Percentiles rank a stretch among this genome's conserved stretches.
phyloP scores from a whole-genome alignment of 35 echinoderm and acorn worm species.

The Heliocidaris tuberculata region DNA sequence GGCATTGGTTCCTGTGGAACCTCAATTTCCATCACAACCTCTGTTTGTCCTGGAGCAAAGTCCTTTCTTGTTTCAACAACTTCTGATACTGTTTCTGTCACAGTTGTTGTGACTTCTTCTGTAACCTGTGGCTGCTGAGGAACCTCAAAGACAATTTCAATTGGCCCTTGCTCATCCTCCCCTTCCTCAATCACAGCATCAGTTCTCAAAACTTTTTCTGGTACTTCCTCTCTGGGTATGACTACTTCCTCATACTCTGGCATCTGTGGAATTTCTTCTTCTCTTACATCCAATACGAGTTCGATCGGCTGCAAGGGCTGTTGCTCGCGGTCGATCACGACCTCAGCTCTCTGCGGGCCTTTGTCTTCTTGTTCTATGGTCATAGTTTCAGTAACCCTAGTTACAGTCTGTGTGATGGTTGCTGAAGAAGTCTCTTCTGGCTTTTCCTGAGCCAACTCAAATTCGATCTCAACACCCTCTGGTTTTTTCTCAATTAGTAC shows the following conservation, averaged over 20 bases:
- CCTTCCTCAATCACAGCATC: neutral
- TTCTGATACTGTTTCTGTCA: slow-evolving; percentile 64
- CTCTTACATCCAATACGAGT: slow-evolving; percentile 60
- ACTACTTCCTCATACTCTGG: slow-evolving; percentile 55
- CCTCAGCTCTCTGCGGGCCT: slow-evolving; percentile 57
- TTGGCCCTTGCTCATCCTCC: slow-evolving; percentile 19
- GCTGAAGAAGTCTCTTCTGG: neutral
- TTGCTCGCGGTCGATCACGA: slow-evolving; percentile 73
- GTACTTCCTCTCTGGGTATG: slow-evolving; percentile 43
- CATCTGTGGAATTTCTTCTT: slow-evolving; percentile 41
- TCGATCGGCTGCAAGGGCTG: slow-evolving; percentile 71
- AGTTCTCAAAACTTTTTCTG: slow-evolving; percentile 45
- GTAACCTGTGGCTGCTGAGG: slow-evolving; percentile 47
- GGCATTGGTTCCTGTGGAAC: slow-evolving; percentile 52
- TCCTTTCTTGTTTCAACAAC: slow-evolving; percentile 34
- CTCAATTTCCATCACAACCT: slow-evolving; percentile 65
- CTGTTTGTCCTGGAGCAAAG: slow-evolving; percentile 34
- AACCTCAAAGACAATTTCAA: slow-evolving; percentile 36
- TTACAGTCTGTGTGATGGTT: neutral
- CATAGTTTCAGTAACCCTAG: neutral
- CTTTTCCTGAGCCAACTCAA: slow-evolving; percentile 29
- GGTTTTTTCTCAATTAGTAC: neutral
- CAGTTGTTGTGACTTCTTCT: slow-evolving; percentile 54
- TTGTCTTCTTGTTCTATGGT: slow-evolving; percentile 46
- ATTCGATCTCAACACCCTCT: slow-evolving; percentile 7